Base-by-base conservation (phyloP, 2,888 invertebrate genomes). In the Laothoe populi region DNA sequence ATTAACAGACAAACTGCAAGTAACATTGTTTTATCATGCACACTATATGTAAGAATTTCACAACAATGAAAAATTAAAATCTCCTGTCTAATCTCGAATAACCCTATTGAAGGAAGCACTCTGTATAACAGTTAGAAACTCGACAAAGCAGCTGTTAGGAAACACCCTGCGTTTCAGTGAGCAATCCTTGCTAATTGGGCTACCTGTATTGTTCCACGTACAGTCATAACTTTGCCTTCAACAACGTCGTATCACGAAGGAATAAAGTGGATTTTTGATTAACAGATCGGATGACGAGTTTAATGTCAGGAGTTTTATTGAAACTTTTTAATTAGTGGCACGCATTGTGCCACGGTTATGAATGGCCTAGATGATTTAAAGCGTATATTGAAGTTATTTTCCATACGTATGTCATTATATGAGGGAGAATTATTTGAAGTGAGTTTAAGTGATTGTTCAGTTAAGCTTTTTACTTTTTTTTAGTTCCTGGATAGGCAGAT, bases 121-220 rank as follows among this genome's bases (percentile, higher is more conserved):
- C 11, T 49, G n/a, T 31, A 40, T 31, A 26, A 23, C 38, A 24
- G 48, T 48, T 58, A 59, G 46, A 40, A 58, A 48, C 48, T 62
- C 26, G 38, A 38, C 11, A 48, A 57, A 57, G 26, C 46, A 38
- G 48, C 66, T 64, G 65, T 68, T 68, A 70, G 64, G 62, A 61
- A 62, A 66, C 69, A 68, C 63, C 61, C 63, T 59, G 59, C 59
- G 63, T 66, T 63, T 61, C 64, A 65, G 42, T 44, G 58, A 62
- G 63, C 67, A 65, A 64, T 71, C 64, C 69, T 64, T 69, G 57
- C 71, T 81, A 80, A 81, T 80, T 79, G 74, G 75, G 61, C 63
- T 62, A 71, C 71, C 64, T 70, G 67, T 63, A 72, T 68, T 71
- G 66, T 70, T 64, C 61, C 44, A 58, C 57, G 11, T 58, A 48